These are phyloP conservation scores for Thelaira solivaga DNA, from an alignment of 2,888 invertebrate genomes.

Conservation along the genomic window DNA sequence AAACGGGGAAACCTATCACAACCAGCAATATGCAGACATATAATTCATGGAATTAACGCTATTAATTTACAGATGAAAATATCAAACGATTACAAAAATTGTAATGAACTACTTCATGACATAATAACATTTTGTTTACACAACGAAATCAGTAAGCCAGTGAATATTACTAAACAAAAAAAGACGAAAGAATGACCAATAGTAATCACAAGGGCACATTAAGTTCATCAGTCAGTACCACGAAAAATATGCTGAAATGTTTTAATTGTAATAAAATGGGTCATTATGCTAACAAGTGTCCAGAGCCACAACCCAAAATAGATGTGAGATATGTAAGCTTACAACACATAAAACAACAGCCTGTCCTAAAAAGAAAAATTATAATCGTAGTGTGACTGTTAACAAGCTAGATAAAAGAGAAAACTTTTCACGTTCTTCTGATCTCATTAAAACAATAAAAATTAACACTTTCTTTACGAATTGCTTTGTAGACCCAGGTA, in stretches of 20 bases:
- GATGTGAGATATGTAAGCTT: background rate
- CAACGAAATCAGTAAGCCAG: background rate
- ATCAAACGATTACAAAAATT: background rate
- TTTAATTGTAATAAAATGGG: conserved; percentile 1
- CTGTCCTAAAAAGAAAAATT: background rate
- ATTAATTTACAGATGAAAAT: background rate
- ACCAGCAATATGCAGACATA: background rate
- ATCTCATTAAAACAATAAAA: conserved; percentile 30
- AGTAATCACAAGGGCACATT: background rate
- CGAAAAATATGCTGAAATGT: background rate
- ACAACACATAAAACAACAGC: conserved; percentile 2
- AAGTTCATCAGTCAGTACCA: no score
- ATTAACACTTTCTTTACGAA: background rate
- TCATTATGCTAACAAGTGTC: background rate
- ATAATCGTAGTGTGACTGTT: background rate
- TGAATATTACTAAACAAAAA: background rate
- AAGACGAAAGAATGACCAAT: no score
- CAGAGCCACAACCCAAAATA: background rate
- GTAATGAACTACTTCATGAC: background rate
- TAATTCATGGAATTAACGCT: background rate
- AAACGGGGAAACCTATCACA: background rate
- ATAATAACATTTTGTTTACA: background rate
- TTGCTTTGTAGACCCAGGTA: conserved; percentile 26
- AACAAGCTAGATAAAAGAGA: background rate
- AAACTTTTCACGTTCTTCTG: background rate